Evolutionary conservation across 2,113 vertebrate genomes (phyloP).

Genomic region (Nipponia nippon): DNA sequence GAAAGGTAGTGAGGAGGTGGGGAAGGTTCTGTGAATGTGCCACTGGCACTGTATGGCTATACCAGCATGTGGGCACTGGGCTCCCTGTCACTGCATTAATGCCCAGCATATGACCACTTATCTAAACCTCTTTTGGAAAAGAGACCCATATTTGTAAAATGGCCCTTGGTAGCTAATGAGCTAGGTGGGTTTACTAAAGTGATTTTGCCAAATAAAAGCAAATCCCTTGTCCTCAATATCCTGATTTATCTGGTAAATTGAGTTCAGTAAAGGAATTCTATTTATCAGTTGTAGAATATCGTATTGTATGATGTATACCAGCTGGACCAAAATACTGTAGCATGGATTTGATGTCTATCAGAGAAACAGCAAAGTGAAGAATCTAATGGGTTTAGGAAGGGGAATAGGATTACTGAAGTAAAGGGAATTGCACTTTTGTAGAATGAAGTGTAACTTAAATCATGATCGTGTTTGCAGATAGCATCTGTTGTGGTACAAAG

Average conservation of each 20-base stretch:
- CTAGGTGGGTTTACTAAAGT: not conserved
- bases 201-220: not conserved
- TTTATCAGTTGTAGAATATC: not conserved
- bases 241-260: conserved; percentile 4
- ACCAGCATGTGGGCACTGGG: not conserved
- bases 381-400: not conserved
- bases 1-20: not conserved
- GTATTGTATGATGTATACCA: not conserved
- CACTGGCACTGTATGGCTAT: not conserved
- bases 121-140: not conserved
- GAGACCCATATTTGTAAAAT: not conserved
- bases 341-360: not conserved
- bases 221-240: not conserved
- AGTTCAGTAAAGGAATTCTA: not conserved
- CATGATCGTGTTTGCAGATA: not conserved
- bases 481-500: not conserved
- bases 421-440: not conserved
- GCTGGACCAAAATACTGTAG: not conserved
- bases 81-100: not conserved
- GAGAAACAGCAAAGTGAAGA: not conserved
- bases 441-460: not conserved
- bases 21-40: not conserved
- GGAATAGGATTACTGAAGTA: not conserved
- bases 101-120: not conserved
- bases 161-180: not conserved